These are phyloP conservation scores for Entosphenus tridentatus DNA, from an alignment of 2,113 vertebrate genomes.

Conservation along the genomic window DNA sequence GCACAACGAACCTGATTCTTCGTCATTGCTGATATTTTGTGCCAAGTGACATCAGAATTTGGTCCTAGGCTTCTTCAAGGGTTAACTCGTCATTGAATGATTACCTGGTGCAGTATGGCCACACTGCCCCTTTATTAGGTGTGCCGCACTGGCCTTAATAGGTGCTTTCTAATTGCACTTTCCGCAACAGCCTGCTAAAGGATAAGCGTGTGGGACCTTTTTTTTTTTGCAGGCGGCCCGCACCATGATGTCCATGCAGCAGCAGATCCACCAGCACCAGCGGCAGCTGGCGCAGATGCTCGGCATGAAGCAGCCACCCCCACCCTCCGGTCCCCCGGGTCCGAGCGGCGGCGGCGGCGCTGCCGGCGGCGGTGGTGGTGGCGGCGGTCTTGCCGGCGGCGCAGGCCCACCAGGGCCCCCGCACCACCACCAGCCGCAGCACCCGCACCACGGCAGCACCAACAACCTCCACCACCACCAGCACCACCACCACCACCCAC, in stretches of 20 bases:
- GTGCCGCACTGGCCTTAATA: too few relatives aligned
- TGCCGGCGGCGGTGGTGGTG: constrained; percentile 29
- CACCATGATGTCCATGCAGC: constrained; percentile 43
- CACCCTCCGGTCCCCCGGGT: constrained; percentile 16
- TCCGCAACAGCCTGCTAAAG: too few relatives aligned
- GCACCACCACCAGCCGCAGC: constrained; percentile 45
- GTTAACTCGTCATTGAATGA: too few relatives aligned
- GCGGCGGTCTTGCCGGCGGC: constrained; percentile 56
- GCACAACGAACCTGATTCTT: too few relatives aligned
- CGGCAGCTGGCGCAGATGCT: constrained; percentile 69
- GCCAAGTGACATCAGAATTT: too few relatives aligned
- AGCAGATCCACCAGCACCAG: constrained; percentile 67
- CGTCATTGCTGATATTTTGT: too few relatives aligned
- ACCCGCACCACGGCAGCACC: constrained; percentile 33
- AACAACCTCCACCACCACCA: constrained; percentile 45
- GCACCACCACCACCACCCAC: constrained; percentile 39
- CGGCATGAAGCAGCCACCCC: constrained; percentile 50
- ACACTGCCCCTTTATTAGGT: too few relatives aligned
- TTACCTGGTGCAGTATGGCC: too few relatives aligned
- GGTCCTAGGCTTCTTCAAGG: too few relatives aligned
- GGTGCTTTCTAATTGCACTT: too few relatives aligned
- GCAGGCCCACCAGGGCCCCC: constrained; percentile 59
- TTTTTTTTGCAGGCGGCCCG: constrained; percentile 21
- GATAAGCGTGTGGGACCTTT: too few relatives aligned
- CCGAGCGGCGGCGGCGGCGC: too few relatives aligned